Evolutionary conservation across 2,797 vertebrate genomes (phyloP).

Genomic region (Alcedo quadribrachys): DNA sequence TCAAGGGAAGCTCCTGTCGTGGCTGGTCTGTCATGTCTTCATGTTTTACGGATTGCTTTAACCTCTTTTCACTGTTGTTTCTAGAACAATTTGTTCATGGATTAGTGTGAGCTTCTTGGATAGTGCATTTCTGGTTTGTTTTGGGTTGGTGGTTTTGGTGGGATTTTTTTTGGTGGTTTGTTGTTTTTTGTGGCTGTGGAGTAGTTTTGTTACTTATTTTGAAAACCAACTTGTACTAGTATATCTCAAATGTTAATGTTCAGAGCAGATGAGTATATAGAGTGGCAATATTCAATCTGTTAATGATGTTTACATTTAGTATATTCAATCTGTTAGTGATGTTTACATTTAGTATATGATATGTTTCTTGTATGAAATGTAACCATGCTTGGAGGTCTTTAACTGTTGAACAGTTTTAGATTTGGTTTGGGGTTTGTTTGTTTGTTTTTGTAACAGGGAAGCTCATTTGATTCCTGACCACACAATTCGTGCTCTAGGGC

Average conservation of each 20-base stretch:
- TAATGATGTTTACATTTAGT: no score
- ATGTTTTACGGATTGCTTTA: not conserved
- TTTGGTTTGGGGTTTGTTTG: not conserved
- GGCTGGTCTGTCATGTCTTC: not conserved
- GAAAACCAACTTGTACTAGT: not conserved
- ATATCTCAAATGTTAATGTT: not conserved
- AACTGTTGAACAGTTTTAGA: not conserved
- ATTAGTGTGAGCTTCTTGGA: not conserved
- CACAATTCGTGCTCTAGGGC: slow-evolving; percentile 94
- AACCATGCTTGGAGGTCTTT: not conserved
- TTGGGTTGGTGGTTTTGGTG: no score
- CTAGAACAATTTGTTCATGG: not conserved
- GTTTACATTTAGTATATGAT: not conserved
- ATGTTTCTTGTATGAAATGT: not conserved
- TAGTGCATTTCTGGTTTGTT: not conserved
- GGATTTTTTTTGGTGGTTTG: not conserved
- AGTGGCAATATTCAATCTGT: not conserved
- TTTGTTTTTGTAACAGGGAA: slow-evolving; percentile 79
- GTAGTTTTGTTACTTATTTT: not conserved
- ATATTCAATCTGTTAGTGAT: not conserved
- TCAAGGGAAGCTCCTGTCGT: not conserved
- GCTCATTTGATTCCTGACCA: slow-evolving; percentile 97
- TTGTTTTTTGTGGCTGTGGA: not conserved
- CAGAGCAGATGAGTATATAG: not conserved
- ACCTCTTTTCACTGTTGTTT: not conserved